Base-by-base conservation (phyloP, 1,140 invertebrate genomes). In the Augochlora pura region DNA sequence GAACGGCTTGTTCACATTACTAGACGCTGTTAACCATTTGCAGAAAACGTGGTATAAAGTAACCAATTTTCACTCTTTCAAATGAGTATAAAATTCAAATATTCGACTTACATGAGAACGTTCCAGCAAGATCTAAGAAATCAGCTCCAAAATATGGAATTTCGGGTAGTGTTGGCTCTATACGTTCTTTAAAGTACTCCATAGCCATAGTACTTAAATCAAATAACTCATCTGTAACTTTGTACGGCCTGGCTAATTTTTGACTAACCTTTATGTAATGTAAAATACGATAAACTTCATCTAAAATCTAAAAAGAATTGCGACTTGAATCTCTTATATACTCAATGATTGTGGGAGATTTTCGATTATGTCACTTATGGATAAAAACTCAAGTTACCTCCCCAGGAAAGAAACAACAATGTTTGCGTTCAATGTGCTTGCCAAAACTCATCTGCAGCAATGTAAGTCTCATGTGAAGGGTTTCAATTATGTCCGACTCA, bases 141-240 rank as follows among this genome's bases (percentile, higher is more conserved):
- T 97, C 96, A 39, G 96, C 95, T 80, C 96, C 96, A 92, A 97
- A 97, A 91, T 97, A 97, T 27, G 96, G 96, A 80, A 98, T 97
- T 91, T 97, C 96, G 39, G 97, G 97, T 82, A 98, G 93, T 78
- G 95, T 96, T 49, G 97, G 96, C 91, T 98, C 97, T 88, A 98
- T 97, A 82, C 96, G 96, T 92, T 98, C 97, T 91, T 97, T 97
- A 87, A 98, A 98, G 92, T 97, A 98, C 91, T 98, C 97, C 97
- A 98, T 97, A 38, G 97, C 97, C 97, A 98, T 98, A 32, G 97
- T 97, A 42, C 97, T 97, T 67, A 98, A 93, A 94, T 98, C 97
- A 93, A 97, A 98, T n/a, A 98, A 93, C 91, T 98, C 97, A 92
- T 98, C 97, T 10, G 96, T 98, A 57, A 98, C 96, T 93, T 97